Conservation (phyloP, 2,888 invertebrate genomes). For the Pegoplata infirma region DNA sequence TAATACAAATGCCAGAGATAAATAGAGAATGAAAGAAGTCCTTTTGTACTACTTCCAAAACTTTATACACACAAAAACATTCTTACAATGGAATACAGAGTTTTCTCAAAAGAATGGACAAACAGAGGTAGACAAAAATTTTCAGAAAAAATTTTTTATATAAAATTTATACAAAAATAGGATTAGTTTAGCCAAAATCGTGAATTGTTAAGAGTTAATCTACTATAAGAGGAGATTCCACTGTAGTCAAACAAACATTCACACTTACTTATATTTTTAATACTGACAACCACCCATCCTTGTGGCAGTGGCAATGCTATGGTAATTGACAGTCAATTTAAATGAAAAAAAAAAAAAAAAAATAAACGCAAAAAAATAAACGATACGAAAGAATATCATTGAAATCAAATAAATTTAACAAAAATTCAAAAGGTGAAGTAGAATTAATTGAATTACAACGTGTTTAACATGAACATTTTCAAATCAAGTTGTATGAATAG, state of each 20-base stretch:
- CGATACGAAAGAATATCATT: slow-evolving; percentile 38
- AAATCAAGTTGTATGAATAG: slow-evolving; percentile 30
- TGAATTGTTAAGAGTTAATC: too few species aligned
- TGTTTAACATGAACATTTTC: slow-evolving; percentile 54
- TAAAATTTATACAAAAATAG: too few species aligned
- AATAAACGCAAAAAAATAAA: background rate
- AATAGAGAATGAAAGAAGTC: slow-evolving; percentile 37
- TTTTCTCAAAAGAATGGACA: too few species aligned
- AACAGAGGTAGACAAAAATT: too few species aligned
- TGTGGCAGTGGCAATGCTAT: slow-evolving; percentile 25
- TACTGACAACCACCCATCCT: background rate
- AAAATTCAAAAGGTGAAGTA: slow-evolving; percentile 50
- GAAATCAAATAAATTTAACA: slow-evolving; percentile 49
- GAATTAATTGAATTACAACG: slow-evolving; percentile 60
- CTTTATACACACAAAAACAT: background rate
- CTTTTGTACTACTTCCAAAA: slow-evolving; percentile 9
- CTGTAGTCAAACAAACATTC: too few species aligned
- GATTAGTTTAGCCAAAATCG: too few species aligned
- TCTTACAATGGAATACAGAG: background rate
- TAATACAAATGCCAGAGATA: slow-evolving; percentile 43
- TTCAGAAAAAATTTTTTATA: too few species aligned
- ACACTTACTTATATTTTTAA: too few species aligned
- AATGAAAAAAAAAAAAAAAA: slow-evolving; percentile 42
- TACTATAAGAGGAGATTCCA: too few species aligned
- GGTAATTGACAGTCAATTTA: slow-evolving; percentile 60